A percentile compares a stretch with the other conserved stretches of the same genome.
Evolutionary conservation across 2,797 vertebrate species (phyloP).

Genomic region (Poeciliopsis turneri): DNA sequence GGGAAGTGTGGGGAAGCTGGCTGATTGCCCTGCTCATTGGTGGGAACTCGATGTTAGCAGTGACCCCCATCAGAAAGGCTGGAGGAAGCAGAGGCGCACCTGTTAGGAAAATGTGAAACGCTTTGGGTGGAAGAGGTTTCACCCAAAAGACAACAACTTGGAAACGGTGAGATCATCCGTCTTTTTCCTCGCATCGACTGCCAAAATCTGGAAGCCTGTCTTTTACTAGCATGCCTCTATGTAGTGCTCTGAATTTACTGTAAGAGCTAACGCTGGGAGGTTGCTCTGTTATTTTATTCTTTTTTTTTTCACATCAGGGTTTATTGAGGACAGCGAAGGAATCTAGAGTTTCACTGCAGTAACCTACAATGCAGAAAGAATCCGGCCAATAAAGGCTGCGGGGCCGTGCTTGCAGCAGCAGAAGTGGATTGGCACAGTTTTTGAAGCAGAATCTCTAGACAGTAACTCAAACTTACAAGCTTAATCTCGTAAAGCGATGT

Average conservation of each 20-base stretch:
- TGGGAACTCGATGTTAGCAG: constrained; percentile 5
- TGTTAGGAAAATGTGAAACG: constrained; percentile 7
- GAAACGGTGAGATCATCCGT: constrained; percentile 62
- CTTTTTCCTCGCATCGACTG: constrained; percentile 26
- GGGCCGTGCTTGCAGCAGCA: not conserved
- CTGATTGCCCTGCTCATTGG: constrained; percentile 16
- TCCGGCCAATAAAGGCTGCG: constrained; percentile 20
- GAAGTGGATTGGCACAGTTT: constrained; percentile 57
- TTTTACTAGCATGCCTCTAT: constrained; percentile 27
- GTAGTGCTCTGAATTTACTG: constrained; percentile 27
- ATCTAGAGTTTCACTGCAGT: constrained; percentile 34
- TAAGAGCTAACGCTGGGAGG: constrained; percentile 33
- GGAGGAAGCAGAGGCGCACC: constrained; percentile 9
- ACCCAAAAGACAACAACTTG: constrained; percentile 47
- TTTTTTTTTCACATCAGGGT: constrained; percentile 19
- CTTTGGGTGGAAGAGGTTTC: constrained; percentile 42
- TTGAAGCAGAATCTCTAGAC: constrained; percentile 58
- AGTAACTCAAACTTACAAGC: constrained; percentile 59
- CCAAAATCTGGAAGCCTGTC: constrained; percentile 41
- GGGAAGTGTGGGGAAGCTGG: constrained; percentile 30
- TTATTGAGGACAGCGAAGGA: constrained; percentile 52
- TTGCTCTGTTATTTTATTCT: constrained; percentile 12
- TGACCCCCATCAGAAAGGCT: constrained; percentile 14
- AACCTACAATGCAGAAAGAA: constrained; percentile 48
- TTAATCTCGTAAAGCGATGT: constrained; percentile 60